Conservation (phyloP, 2,113 vertebrate species). For the Rattus rattus region DNA sequence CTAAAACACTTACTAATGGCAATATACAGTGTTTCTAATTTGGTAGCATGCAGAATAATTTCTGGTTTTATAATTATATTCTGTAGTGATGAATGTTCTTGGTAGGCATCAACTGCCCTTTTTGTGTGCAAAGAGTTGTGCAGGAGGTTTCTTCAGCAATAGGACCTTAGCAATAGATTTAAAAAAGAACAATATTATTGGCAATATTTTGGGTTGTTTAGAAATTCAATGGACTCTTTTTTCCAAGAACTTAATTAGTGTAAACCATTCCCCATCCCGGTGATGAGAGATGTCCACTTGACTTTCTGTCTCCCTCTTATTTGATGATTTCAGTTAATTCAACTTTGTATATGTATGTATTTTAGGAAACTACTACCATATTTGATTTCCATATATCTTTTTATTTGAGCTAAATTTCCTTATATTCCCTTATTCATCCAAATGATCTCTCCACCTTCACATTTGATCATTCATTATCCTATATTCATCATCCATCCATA, state of each 20-base stretch:
- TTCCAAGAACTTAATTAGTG: not conserved
- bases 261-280: not conserved
- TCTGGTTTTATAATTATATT: not conserved
- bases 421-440: not conserved
- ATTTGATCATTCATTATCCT: not conserved
- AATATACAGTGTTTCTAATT: not conserved
- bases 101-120: not conserved
- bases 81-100: not conserved
- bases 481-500: not conserved
- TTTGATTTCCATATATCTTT: not conserved
- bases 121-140: not conserved
- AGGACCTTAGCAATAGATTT: not conserved
- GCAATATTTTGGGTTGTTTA: not conserved
- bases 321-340: not conserved
- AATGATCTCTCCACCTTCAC: not conserved
- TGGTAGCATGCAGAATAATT: not conserved
- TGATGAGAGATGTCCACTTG: not conserved
- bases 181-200: not conserved
- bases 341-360: not conserved
- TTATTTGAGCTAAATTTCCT: not conserved
- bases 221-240: not conserved
- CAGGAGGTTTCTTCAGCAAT: not conserved
- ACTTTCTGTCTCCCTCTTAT: not conserved
- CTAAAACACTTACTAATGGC: not conserved
- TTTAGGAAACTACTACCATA: not conserved